phyloP scores from a whole-genome alignment of 1,140 invertebrate genomes.

The Tetranychus cinnabarinus region DNA sequence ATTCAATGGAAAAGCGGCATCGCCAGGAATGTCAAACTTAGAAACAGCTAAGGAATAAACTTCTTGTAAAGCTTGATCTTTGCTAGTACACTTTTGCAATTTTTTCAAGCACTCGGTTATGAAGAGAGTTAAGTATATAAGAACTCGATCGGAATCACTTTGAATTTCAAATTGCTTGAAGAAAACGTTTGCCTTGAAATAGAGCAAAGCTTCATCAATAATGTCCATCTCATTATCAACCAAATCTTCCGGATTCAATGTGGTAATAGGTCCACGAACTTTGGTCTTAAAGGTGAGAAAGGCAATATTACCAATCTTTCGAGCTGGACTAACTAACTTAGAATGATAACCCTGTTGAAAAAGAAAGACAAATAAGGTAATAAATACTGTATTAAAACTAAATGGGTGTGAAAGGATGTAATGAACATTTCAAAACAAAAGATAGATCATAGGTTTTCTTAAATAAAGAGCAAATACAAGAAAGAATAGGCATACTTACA shows the following conservation, averaged over 20 bases:
- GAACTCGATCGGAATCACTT: conserved; percentile 76
- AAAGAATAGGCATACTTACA: too few species aligned
- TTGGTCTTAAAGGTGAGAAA: conserved; percentile 61
- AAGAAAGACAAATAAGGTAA: too few species aligned
- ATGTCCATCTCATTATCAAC: conserved; percentile 48
- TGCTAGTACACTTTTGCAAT: conserved; percentile 67
- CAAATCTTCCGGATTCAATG: background rate
- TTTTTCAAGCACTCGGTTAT: conserved; percentile 93
- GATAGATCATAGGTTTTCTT: too few species aligned
- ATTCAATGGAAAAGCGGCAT: conserved; percentile 85
- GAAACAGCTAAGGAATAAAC: conserved; percentile 86
- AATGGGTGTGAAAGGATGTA: too few species aligned
- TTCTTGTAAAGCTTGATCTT: conserved; percentile 72
- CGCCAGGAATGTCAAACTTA: conserved; percentile 90
- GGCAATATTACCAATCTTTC: conserved; percentile 68
- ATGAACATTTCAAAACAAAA: too few species aligned
- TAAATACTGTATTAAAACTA: too few species aligned
- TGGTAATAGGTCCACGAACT: conserved; percentile 57
- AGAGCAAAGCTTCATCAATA: conserved; percentile 89
- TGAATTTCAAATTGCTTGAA: conserved; percentile 94
- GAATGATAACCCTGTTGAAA: conserved; percentile 68
- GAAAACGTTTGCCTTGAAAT: conserved; percentile 97
- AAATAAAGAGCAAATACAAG: too few species aligned
- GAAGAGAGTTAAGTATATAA: conserved; percentile 97
- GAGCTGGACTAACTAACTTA: conserved; percentile 37